Conservation (phyloP, 1,140 invertebrate genomes). For the Pachypeltis micranthus region DNA sequence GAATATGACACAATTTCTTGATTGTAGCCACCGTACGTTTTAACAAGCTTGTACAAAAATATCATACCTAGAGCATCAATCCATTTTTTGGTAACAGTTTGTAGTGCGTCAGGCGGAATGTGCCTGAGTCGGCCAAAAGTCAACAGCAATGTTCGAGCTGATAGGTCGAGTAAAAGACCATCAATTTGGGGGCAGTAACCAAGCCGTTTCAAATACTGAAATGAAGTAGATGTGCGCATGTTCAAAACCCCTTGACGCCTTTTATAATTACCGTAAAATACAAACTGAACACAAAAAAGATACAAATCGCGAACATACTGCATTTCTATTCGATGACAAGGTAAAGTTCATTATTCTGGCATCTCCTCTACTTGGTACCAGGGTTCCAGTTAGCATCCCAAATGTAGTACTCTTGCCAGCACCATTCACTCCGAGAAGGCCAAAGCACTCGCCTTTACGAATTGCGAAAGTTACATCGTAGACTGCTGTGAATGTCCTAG, state of each 20-base stretch:
- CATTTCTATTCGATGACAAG: not conserved
- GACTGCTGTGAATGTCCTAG: constrained; percentile 42
- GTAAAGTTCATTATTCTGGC: constrained; percentile 9
- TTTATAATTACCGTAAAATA: too few relatives aligned
- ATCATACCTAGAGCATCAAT: constrained; percentile 35
- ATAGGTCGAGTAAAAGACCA: constrained; percentile 68
- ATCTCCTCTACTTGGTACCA: constrained; percentile 22
- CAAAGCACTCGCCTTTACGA: constrained; percentile 71
- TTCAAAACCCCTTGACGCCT: too few relatives aligned
- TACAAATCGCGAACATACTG: too few relatives aligned
- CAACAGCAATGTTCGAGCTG: constrained; percentile 60
- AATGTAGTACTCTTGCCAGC: constrained; percentile 77
- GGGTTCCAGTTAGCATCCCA: constrained; percentile 69
- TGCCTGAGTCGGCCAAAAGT: constrained; percentile 67
- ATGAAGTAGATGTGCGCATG: too few relatives aligned
- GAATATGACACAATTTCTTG: too few relatives aligned
- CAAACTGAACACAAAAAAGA: too few relatives aligned
- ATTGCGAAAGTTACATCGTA: constrained; percentile 54
- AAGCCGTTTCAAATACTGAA: constrained; percentile 32
- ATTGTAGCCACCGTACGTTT: too few relatives aligned
- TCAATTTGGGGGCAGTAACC: constrained; percentile 79
- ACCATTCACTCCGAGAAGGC: constrained; percentile 75
- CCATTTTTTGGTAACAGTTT: constrained; percentile 41
- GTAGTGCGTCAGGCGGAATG: constrained; percentile 40
- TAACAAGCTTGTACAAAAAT: too few relatives aligned